Conservation (phyloP, 2,888 invertebrate species). For the Trichacis sp. region DNA sequence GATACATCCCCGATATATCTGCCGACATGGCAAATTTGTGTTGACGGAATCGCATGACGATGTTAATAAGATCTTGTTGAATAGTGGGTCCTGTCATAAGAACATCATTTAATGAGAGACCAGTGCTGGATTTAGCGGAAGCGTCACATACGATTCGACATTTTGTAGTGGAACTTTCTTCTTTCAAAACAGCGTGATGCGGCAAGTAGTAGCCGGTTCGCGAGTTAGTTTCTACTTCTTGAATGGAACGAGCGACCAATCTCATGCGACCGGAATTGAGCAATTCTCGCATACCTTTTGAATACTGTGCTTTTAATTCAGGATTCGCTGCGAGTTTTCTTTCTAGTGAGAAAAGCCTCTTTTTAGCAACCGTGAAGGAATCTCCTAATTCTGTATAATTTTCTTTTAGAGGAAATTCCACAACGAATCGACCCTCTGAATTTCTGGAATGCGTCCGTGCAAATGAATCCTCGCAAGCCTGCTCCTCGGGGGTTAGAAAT, state of each 20-base stretch:
- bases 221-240: neutral
- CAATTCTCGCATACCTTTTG: conserved; percentile 30
- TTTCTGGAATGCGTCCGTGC: conserved; percentile 12
- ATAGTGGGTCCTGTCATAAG: conserved; percentile 48
- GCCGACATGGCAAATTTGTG: conserved; percentile 46
- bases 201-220: conserved; percentile 46
- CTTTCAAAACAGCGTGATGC: conserved; percentile 52
- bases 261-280: conserved; percentile 38
- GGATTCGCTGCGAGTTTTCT: conserved; percentile 2
- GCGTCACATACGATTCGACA: conserved; percentile 57
- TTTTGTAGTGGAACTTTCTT: conserved; percentile 46
- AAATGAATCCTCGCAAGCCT: conserved; percentile 40
- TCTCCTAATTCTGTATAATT: conserved; percentile 10
- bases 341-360: conserved; percentile 13
- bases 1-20: conserved; percentile 58
- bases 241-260: neutral
- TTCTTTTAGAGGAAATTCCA: conserved; percentile 18
- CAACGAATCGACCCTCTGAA: conserved; percentile 25
- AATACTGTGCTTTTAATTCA: conserved; percentile 9
- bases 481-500: conserved; percentile 23
- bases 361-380: conserved; percentile 9
- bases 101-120: conserved; percentile 49
- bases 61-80: conserved; percentile 44
- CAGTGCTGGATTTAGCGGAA: conserved; percentile 45
- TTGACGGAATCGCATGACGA: conserved; percentile 46